Percentiles rank a stretch among this genome's conserved stretches.
Conservation (phyloP, 2,797 vertebrate genomes). For the Botia kubotai region DNA sequence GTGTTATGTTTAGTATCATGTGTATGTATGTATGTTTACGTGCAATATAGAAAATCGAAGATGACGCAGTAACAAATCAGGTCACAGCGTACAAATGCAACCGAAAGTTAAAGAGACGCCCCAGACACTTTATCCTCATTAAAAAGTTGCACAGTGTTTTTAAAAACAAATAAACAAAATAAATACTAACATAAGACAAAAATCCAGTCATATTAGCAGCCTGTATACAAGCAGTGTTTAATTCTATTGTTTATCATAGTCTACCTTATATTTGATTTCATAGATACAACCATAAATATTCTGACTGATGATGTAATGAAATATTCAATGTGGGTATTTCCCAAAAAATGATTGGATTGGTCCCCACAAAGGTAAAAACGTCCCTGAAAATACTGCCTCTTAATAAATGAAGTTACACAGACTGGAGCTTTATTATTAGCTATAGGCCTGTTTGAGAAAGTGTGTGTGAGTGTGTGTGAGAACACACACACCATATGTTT, state of each 20-base stretch:
- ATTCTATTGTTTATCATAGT: no score
- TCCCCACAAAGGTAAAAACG: not conserved
- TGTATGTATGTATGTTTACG: not conserved
- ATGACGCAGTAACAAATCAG: not conserved
- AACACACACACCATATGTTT: constrained; percentile 23
- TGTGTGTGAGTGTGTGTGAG: not conserved
- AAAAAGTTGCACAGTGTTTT: not conserved
- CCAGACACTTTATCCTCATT: not conserved
- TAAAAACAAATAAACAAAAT: no score
- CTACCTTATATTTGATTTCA: no score
- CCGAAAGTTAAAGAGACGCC: not conserved
- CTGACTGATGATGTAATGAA: no score
- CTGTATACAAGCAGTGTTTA: no score
- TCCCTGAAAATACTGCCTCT: not conserved
- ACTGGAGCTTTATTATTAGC: not conserved
- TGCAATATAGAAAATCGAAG: no score
- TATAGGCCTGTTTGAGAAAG: not conserved
- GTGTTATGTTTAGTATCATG: not conserved
- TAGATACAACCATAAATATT: no score
- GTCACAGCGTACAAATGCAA: not conserved
- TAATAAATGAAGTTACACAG: not conserved
- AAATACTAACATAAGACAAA: no score
- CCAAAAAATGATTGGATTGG: no score
- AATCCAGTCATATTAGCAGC: no score
- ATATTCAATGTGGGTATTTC: no score